Conservation (phyloP, 2,113 vertebrate genomes). For the Henicopernis longicauda region DNA sequence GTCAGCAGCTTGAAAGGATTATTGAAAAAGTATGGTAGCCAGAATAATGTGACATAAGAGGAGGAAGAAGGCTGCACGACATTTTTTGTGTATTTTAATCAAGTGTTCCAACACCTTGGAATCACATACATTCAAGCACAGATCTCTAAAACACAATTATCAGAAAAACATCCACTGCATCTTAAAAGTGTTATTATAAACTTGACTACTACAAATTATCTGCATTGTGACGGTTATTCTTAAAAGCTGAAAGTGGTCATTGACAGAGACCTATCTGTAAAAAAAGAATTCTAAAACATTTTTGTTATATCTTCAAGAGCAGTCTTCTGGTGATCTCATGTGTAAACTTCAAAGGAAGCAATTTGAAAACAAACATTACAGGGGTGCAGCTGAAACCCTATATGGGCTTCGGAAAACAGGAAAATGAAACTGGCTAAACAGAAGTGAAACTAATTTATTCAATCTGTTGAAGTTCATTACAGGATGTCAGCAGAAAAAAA, state of each 20-base stretch:
- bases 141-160: not conserved
- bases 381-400: not conserved
- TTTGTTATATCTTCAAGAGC: not conserved
- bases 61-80: not conserved
- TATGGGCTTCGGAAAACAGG: not conserved
- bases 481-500: not conserved
- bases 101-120: not conserved
- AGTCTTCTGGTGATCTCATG: not conserved
- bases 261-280: accelerated
- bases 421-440: not conserved
- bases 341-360: not conserved
- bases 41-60: not conserved
- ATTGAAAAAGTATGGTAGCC: not conserved
- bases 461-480: not conserved
- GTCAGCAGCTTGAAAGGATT: conserved; percentile 38
- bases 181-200: not conserved
- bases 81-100: not conserved
- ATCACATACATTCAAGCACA: accelerated
- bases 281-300: not conserved
- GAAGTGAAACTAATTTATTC: not conserved
- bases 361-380: not conserved
- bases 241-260: not conserved
- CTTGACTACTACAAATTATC: not conserved
- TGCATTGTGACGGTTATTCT: not conserved
- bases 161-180: not conserved